Evolutionary conservation across 2,888 invertebrate species (phyloP), one percentile per base, ranked within the genome.

Genomic region (Lingula anatina): DNA sequence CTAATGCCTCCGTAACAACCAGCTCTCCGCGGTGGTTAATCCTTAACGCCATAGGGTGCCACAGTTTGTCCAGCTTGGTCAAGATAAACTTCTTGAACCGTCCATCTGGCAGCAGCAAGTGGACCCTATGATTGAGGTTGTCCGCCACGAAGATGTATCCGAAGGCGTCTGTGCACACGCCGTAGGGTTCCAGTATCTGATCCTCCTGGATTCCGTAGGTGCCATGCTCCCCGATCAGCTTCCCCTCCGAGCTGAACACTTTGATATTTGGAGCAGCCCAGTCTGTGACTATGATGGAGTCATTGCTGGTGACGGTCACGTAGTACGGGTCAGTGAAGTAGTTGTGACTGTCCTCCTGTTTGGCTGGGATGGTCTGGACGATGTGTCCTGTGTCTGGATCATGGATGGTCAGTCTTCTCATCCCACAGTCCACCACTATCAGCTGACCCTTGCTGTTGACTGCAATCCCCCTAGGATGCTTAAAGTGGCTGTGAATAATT

Each of bases 81-180:
- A 69, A 44, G 12, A 72, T 52, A 49, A 62, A 61, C 15, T 59
- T 54, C 5, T 61, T 56, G 43, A 71, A 64, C 20, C 57, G 61
- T 5, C 70, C 72, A 51, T 68, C 64, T 0, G 70, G 68, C 2
- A 62, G 54, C 37, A 68, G 56, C 12, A 71, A 54, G 46, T 67
- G 70, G 2, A 72, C 55, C 15, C 71, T 50, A 49, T 70, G 63
- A 46, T 70, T 70, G 36, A 65, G 56, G 47, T 69, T 65, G 56
- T 72, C 72, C 0, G 70, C 70, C 2, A 71, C 60, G 39, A 71
- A 62, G 2, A 71, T 62, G 49, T 70, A 62, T 5, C 70, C 72
- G 48, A 63, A 62, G 21, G 53, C 49, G 54, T 71, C 70, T 31
- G 61, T 56, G 48, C 68, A 65, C 3, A 71, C 62, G 0, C 73